Evolutionary conservation across 2,888 invertebrate species (phyloP).

Genomic region (Lasius platythorax): DNA sequence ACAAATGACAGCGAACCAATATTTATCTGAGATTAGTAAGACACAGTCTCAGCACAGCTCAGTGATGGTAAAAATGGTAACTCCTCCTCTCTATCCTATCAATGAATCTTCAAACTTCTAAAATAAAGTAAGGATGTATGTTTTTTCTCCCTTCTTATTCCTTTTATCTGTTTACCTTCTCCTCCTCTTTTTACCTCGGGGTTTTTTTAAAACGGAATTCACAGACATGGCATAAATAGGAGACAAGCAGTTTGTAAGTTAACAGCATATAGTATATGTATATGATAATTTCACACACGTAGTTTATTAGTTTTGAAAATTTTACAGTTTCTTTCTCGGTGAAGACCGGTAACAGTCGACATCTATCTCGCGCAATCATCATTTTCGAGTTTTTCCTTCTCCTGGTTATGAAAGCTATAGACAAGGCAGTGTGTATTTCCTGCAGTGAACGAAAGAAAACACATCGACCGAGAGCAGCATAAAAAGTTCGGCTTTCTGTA

Average conservation of each 20-base stretch:
- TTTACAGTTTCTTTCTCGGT: background rate
- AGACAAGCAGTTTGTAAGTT: constrained; percentile 14
- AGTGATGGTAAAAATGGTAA: background rate
- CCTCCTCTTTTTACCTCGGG: background rate
- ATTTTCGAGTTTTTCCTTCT: constrained; percentile 11
- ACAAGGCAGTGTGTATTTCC: background rate
- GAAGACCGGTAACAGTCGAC: constrained; percentile 3
- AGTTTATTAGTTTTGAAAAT: background rate
- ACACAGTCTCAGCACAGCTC: background rate
- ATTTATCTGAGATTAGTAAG: constrained; percentile 17
- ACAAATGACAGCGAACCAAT: background rate
- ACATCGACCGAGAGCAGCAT: background rate
- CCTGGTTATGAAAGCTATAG: background rate
- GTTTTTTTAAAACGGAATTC: background rate
- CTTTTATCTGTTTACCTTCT: constrained; percentile 14
- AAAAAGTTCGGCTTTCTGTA: background rate
- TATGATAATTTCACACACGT: background rate
- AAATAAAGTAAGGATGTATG: background rate
- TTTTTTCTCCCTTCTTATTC: background rate
- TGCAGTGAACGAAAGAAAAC: background rate
- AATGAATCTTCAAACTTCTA: background rate
- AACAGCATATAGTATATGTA: background rate
- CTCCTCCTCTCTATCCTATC: background rate
- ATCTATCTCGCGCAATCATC: background rate
- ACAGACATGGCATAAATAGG: background rate